Conservation (phyloP, 2,888 invertebrate species). For the Nomada flava region DNA sequence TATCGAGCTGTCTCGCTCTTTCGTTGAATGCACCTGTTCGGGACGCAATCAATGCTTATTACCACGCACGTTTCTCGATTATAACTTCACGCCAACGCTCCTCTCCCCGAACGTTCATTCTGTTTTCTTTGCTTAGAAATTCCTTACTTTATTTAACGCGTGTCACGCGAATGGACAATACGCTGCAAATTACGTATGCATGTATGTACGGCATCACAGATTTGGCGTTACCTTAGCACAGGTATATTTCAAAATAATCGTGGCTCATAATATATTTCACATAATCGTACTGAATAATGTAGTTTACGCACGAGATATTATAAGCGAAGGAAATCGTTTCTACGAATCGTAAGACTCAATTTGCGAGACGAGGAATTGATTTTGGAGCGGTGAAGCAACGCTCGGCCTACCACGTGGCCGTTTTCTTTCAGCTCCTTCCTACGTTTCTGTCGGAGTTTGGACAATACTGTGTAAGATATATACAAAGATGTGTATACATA, state of each 20-base stretch:
- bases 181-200: constrained; percentile 1
- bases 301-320: neutral
- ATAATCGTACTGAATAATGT: neutral
- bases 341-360: neutral
- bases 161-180: neutral
- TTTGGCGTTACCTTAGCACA: neutral
- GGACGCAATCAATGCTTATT: constrained; percentile 4
- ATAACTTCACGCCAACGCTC: neutral
- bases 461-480: neutral
- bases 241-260: constrained; percentile 3
- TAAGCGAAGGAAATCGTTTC: neutral
- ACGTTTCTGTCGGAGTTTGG: neutral
- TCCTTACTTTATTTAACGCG: neutral
- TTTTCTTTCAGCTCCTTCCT: constrained; percentile 31
- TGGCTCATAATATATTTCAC: neutral
- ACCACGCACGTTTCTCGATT: neutral
- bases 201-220: neutral
- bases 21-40: neutral
- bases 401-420: constrained; percentile 34
- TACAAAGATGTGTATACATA: neutral
- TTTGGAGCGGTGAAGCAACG: constrained; percentile 22
- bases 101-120: neutral
- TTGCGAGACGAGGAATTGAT: constrained; percentile 31
- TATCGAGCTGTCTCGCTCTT: constrained; percentile 3
- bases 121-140: neutral